Percentiles rank a stretch among this genome's conserved stretches.
Evolutionary conservation across 30 jellyfish, hydroid and myxozoan species (phyloP).

Genomic region (Pseudorhiza aurosa): DNA sequence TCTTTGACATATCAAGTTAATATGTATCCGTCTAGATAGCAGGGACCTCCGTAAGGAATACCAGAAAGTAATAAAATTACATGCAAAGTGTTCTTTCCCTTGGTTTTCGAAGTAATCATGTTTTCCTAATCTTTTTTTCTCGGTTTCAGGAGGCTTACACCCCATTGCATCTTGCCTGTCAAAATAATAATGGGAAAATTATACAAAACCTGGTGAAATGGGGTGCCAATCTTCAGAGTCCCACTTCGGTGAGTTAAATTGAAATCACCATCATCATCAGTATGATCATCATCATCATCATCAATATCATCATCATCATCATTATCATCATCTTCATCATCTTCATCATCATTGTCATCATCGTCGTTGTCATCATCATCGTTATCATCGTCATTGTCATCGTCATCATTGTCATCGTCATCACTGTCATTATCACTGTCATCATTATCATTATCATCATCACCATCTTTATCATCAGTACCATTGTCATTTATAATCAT

Average conservation of each 20-base stretch:
- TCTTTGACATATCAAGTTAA: too few relatives aligned
- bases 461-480: not conserved
- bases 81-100: not conserved
- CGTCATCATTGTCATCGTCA: not conserved
- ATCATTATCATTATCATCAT: not conserved
- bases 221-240: slow-evolving; percentile 67
- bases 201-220: slow-evolving; percentile 52
- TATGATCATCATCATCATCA: not conserved
- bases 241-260: slow-evolving; percentile 21
- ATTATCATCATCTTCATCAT: not conserved
- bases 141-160: slow-evolving; percentile 57
- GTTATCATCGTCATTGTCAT: not conserved
- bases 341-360: not conserved
- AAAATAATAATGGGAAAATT: slow-evolving; percentile 38
- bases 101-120: too few relatives aligned
- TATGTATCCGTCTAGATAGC: too few relatives aligned
- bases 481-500: not conserved
- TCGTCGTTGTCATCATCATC: not conserved
- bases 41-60: too few relatives aligned
- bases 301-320: not conserved
- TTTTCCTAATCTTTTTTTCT: not conserved
- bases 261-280: not conserved
- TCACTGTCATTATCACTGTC: not conserved
- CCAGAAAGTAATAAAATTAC: not conserved
- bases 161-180: slow-evolving; percentile 61